Conservation (phyloP, 2,888 invertebrate species). For the Arctia plantaginis region DNA sequence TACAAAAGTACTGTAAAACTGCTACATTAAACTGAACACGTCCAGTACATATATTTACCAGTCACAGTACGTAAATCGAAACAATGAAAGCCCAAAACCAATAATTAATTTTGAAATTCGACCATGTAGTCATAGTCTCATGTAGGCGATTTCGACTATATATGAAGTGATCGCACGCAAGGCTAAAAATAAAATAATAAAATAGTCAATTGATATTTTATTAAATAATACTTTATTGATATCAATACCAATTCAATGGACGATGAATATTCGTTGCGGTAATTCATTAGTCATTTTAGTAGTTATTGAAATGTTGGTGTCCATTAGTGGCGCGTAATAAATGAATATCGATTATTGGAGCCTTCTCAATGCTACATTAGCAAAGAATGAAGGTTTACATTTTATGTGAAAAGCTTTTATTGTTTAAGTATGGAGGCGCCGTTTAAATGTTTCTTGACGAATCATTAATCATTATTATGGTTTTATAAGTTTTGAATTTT, state of each 20-base stretch:
- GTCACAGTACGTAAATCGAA: too few relatives aligned
- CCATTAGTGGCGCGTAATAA: conserved; percentile 45
- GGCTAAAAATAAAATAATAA: not conserved
- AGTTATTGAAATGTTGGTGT: conserved; percentile 45
- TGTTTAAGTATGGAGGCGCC: not conserved
- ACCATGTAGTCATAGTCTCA: conserved; percentile 10
- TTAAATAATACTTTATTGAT: conserved; percentile 23
- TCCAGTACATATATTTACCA: too few relatives aligned
- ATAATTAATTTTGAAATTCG: too few relatives aligned
- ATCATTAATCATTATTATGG: not conserved
- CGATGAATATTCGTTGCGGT: conserved; percentile 43
- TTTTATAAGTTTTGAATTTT: too few relatives aligned
- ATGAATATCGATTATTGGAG: conserved; percentile 38
- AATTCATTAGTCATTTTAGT: conserved; percentile 37
- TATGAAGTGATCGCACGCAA: too few relatives aligned
- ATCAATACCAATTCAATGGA: conserved; percentile 35
- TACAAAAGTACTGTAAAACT: too few relatives aligned
- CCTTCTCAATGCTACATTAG: not conserved
- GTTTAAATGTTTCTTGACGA: not conserved
- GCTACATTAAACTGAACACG: too few relatives aligned
- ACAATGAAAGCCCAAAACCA: too few relatives aligned
- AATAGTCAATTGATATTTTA: conserved; percentile 5
- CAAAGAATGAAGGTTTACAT: not conserved
- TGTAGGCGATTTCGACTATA: not conserved
- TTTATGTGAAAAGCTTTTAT: not conserved